phyloP scores from a whole-genome alignment of 2,113 vertebrate genomes.

The Protomyctophum bolini region DNA sequence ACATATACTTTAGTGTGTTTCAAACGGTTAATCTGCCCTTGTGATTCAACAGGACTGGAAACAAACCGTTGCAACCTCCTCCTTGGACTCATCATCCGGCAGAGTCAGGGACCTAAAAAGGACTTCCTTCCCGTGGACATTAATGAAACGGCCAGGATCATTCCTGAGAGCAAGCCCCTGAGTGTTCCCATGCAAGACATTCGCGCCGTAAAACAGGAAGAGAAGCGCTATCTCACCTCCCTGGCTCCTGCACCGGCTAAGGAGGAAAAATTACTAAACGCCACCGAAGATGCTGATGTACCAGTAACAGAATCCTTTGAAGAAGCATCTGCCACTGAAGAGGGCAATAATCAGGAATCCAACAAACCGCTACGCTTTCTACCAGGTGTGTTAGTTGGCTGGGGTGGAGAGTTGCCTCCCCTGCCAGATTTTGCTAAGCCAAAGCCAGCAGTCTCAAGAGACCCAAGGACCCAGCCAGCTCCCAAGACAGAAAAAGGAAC shows the following conservation, averaged over 20 bases:
- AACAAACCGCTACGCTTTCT: constrained; percentile 92
- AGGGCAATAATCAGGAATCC: constrained; percentile 80
- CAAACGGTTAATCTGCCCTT: constrained; percentile 14
- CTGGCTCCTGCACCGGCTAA: constrained; percentile 83
- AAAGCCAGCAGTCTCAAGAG: constrained; percentile 76
- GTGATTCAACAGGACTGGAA: constrained; percentile 87
- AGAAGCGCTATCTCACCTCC: constrained; percentile 88
- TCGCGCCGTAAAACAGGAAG: constrained; percentile 80
- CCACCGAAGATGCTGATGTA: constrained; percentile 67
- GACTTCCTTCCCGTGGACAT: constrained; percentile 82
- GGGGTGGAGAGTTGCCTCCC: constrained; percentile 86
- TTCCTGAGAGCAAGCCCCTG: constrained; percentile 86
- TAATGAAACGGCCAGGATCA: constrained; percentile 77
- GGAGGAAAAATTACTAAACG: constrained; percentile 83
- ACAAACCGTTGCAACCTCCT: constrained; percentile 91
- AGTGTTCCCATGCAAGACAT: constrained; percentile 71
- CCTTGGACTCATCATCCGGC: constrained; percentile 93
- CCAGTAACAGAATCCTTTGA: constrained; percentile 58
- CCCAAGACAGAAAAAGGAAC: constrained; percentile 59
- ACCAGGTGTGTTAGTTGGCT: constrained; percentile 92
- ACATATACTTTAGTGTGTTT: neutral
- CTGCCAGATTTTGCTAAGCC: constrained; percentile 85
- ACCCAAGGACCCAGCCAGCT: constrained; percentile 77
- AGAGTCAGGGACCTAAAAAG: constrained; percentile 92
- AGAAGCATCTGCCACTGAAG: constrained; percentile 73